A percentile compares a stretch with the other conserved stretches of the same genome.
Evolutionary conservation across 1,140 invertebrate genomes (phyloP).

Genomic region (Propsilocerus akamusi): DNA sequence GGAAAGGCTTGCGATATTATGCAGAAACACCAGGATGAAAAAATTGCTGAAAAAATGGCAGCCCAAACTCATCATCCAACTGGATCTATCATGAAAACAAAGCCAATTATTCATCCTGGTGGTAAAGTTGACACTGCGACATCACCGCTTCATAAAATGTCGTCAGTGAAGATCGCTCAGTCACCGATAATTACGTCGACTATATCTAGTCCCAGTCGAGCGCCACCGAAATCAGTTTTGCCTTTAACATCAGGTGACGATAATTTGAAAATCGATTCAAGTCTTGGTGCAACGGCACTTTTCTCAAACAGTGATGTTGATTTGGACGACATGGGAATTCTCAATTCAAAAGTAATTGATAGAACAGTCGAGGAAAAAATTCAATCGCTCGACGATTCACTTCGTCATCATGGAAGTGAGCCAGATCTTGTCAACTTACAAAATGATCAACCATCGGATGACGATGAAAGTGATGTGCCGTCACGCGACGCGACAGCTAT

Average conservation of each 20-base stretch:
- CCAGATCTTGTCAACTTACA: conserved; percentile 21
- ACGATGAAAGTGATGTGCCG: conserved; percentile 5
- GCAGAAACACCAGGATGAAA: conserved; percentile 45
- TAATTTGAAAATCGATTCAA: conserved; percentile 18
- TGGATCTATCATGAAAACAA: conserved; percentile 1
- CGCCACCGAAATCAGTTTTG: conserved; percentile 7
- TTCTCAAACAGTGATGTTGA: conserved; percentile 83
- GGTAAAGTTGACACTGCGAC: conserved; percentile 4
- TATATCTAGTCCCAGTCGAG: background rate
- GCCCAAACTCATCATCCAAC: conserved; percentile 6
- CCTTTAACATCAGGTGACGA: conserved; percentile 13
- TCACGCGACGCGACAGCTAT: too few species aligned
- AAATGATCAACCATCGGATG: conserved; percentile 7
- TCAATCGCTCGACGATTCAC: conserved; percentile 19
- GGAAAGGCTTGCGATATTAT: conserved; percentile 79
- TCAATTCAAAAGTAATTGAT: conserved; percentile 49
- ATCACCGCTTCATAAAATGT: conserved; percentile 5
- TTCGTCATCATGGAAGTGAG: conserved; percentile 5
- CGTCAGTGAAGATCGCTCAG: conserved; percentile 5
- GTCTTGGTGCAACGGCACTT: conserved; percentile 46
- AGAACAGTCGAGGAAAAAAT: conserved; percentile 17
- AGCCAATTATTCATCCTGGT: background rate
- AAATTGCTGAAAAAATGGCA: conserved; percentile 17
- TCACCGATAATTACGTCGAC: background rate
- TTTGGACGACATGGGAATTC: conserved; percentile 48